Base-by-base conservation (phyloP, 2,797 vertebrate species). In the Coregonus suidteri region DNA sequence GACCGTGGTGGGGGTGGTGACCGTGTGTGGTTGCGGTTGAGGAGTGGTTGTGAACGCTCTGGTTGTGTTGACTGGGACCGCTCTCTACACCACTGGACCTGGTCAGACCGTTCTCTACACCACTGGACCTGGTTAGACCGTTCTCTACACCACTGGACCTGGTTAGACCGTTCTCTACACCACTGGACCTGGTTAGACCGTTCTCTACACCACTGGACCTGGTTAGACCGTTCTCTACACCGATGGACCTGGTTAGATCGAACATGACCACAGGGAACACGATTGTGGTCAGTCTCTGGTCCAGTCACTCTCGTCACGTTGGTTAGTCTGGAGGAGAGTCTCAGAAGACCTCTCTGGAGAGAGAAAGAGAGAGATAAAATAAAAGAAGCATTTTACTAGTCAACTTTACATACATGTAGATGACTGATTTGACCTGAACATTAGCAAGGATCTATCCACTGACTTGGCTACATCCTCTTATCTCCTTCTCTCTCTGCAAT, bases 191-290 rank as follows among this genome's bases (percentile, higher is more conserved):
- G 56, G 90, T 93, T 92, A 94, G 93, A 79, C 68, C n/a, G n/a
- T 87, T 93, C 81, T 93, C 93, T 91, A 94, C 92, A 15, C 93
- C 93, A 82, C 93, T 91, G 4, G 0, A 91, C 89, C 79, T 91
- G 91, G 79, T 94, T n/a, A 56, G 93, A 79, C 71, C 5, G 37
- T 87, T 93, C 81, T 94, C 93, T 91, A 94, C 92, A 15, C 93
- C 93, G 84, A 94, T 91, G 25, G 93, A 90, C 13, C 93, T 94
- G 56, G 90, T 93, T 92, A 94, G 93, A 76, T 92, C 92, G 79
- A 93, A 92, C 93, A 94, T 94, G 90, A 88, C 91, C 85, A 56
- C 47, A 7, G 11, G 54, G 6, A 59, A 59, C 16, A 20, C 18
- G 2, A n/a, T 59, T n/a, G 2, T 1, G 1, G 52, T 53, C 52